Evolutionary conservation across 1,140 invertebrate genomes (phyloP).

Genomic region (Formica selysi): DNA sequence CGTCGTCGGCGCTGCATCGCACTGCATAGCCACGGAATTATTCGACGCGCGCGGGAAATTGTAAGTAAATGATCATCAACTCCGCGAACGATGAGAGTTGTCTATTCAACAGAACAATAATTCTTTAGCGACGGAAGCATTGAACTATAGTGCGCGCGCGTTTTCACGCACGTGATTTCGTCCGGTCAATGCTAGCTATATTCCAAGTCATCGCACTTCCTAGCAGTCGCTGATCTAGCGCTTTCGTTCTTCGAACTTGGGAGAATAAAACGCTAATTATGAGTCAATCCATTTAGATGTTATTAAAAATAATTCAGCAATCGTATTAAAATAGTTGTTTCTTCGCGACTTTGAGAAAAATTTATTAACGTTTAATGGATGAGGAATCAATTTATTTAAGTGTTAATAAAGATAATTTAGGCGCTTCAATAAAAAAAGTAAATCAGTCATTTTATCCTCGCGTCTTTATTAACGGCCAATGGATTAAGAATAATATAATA

Average conservation of each 20-base stretch:
- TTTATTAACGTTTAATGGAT: neutral
- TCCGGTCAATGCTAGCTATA: conserved; percentile 16
- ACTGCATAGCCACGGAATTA: neutral
- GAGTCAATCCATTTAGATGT: neutral
- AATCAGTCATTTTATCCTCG: neutral
- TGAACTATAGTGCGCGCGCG: neutral
- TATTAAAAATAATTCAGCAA: neutral
- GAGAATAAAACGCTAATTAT: conserved; percentile 11
- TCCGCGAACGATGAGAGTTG: neutral
- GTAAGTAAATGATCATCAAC: neutral
- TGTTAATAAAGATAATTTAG: neutral
- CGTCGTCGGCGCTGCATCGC: conserved; percentile 21
- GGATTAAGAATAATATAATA: conserved; percentile 32
- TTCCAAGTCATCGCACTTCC: conserved; percentile 45
- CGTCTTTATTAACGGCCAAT: neutral
- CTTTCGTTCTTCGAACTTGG: conserved; percentile 13
- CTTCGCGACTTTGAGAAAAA: neutral
- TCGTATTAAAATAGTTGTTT: neutral
- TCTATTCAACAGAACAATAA: conserved; percentile 48
- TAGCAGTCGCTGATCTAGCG: conserved; percentile 5
- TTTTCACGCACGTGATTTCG: conserved; percentile 38
- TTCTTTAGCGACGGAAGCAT: conserved; percentile 10
- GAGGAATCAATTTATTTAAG: neutral
- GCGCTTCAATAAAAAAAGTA: neutral
- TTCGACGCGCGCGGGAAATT: neutral